Evolutionary conservation across 2,113 vertebrate genomes (phyloP), one percentile per base, ranked within the genome.

Genomic region (Silurus glanis): DNA sequence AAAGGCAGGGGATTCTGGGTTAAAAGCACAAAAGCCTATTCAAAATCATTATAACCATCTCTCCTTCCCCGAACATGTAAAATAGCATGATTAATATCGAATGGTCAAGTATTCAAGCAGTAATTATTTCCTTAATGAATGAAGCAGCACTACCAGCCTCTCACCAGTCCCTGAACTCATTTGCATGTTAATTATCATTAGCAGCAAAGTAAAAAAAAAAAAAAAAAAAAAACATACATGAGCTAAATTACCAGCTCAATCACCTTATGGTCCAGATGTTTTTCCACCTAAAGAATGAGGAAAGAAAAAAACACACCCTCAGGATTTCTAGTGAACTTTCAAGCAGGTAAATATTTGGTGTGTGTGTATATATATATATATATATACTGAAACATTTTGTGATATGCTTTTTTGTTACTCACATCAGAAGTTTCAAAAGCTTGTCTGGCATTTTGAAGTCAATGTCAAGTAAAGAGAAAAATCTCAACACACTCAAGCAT

Each of bases 151-250:
- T 90, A 93, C 91, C 23, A 37, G 21, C 94, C 93, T 94, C 94
- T 88, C 66, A 62, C 87, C 80, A 69, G 83, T 93, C 96, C 96
- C 96, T 87, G 87, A 94, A 94, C 96, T 97, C 92, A 98, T 99
- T 98, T 98, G 96, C 97, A 98, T 98, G 95, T 97, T 98, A 97
- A 98, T 98, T 97, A 97, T 97, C 96, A 97, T 94, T 91, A 92
- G 91, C 85, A 88, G 88, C 81, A 75, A 75, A 94, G 92, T 92
- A 95, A 95, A 95, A 96, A 95, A 93, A 93, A 93, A 95, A 95
- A 96, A 95, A 95, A 96, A 93, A 95, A 95, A 96, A 95, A 93
- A 93, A 93, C 94, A 95, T 94, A 95, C 94, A 95, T 95, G 93
- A 94, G 95, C 93, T 95, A 95, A 96, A 97, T 96, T 95, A 96